A percentile compares a stretch with the other conserved stretches of the same genome.
Conservation (phyloP, 2,888 invertebrate species). For the Pinctada fucata region DNA sequence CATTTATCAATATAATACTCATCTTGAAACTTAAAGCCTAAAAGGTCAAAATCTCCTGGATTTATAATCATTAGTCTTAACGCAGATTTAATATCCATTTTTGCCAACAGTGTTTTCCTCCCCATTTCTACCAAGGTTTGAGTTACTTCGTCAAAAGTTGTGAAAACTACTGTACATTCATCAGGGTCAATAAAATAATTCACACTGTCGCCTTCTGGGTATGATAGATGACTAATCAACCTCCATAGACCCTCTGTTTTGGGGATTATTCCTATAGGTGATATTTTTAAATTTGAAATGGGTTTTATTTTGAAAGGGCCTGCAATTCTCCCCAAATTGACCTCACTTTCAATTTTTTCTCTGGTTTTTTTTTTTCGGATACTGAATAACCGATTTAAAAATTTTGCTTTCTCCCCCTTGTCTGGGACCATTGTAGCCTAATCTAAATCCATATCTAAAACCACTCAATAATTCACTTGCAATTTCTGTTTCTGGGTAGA, state of each 20-base stretch:
- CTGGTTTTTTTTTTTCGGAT: not conserved
- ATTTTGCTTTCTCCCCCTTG: too few species aligned
- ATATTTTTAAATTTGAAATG: not conserved
- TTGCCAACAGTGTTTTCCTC: not conserved
- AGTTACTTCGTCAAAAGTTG: conserved; percentile 15
- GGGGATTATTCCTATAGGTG: not conserved
- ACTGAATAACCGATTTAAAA: not conserved
- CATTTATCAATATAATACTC: not conserved
- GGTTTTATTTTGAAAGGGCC: not conserved
- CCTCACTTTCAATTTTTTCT: not conserved
- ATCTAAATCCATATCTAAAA: too few species aligned
- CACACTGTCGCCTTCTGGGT: not conserved
- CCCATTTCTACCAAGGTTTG: not conserved
- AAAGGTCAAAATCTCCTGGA: conserved; percentile 21
- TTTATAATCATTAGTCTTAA: conserved; percentile 14
- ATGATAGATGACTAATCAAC: too few species aligned
- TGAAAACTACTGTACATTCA: conserved; percentile 9
- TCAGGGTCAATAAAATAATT: conserved; percentile 13
- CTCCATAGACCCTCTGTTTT: conserved; percentile 7
- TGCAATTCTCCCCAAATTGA: not conserved
- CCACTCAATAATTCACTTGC: too few species aligned
- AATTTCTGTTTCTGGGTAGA: conserved; percentile 2
- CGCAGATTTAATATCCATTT: conserved; percentile 20
- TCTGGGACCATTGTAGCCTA: too few species aligned
- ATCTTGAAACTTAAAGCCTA: conserved; percentile 6